phyloP scores from a whole-genome alignment of 1,140 invertebrate species.

The Probaryconus sp. region DNA sequence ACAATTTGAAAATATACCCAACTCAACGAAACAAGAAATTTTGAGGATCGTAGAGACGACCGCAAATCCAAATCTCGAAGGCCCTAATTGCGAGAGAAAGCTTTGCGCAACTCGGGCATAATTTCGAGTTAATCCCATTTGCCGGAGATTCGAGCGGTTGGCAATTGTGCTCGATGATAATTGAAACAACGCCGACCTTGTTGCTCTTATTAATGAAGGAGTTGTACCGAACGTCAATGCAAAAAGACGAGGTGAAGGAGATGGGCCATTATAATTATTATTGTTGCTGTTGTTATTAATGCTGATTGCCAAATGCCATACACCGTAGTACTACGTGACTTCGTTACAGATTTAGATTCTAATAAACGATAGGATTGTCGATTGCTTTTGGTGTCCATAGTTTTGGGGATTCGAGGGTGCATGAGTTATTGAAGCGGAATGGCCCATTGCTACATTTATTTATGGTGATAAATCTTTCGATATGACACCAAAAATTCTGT shows the following conservation, averaged over 20 bases:
- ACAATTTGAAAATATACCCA: no score
- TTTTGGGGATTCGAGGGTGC: no score
- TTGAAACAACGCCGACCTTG: slow-evolving; percentile 65
- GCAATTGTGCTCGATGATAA: slow-evolving; percentile 60
- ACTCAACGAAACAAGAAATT: no score
- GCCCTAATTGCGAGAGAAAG: slow-evolving; percentile 59
- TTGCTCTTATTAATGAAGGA: slow-evolving; percentile 45
- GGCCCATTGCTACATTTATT: no score
- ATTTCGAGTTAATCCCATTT: slow-evolving; percentile 65
- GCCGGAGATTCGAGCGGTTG: slow-evolving; percentile 51
- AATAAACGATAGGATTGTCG: background rate
- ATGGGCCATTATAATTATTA: slow-evolving; percentile 45
- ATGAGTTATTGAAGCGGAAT: no score
- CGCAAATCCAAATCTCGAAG: slow-evolving; percentile 57
- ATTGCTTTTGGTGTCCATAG: background rate
- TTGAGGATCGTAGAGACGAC: slow-evolving; percentile 49
- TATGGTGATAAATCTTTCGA: no score
- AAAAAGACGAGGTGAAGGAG: slow-evolving; percentile 39
- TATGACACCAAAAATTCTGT: no score
- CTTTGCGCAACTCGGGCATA: slow-evolving; percentile 53
- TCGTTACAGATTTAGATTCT: slow-evolving; percentile 16
- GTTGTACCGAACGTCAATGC: slow-evolving; percentile 2
- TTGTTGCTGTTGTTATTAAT: slow-evolving; percentile 39
- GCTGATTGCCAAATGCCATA: slow-evolving; percentile 34
- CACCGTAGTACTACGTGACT: slow-evolving; percentile 26